Conservation (phyloP, 2,113 vertebrate genomes). For the Pongo abelii region DNA sequence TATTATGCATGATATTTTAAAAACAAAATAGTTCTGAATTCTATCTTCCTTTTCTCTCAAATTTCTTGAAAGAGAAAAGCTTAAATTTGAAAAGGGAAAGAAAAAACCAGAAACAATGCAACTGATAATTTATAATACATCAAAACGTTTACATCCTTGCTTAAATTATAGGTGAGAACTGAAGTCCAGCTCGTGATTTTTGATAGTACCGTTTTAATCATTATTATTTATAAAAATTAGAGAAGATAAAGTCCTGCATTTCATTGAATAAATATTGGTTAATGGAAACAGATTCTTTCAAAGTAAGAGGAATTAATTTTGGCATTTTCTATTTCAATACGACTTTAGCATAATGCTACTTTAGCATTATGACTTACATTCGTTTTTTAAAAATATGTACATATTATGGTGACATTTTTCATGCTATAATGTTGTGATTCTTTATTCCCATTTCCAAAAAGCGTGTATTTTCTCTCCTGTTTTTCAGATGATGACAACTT, state of each 20-base stretch:
- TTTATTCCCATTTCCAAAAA: constrained; percentile 51
- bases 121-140: constrained; percentile 59
- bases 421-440: background rate
- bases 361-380: constrained; percentile 49
- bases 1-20: constrained; percentile 62
- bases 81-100: constrained; percentile 70
- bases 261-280: constrained; percentile 71
- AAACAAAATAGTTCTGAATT: constrained; percentile 71
- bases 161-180: constrained; percentile 50
- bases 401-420: constrained; percentile 27
- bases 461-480: background rate
- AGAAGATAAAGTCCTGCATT: constrained; percentile 78
- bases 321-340: constrained; percentile 76
- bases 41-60: constrained; percentile 57
- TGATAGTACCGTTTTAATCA: constrained; percentile 53
- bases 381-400: constrained; percentile 50
- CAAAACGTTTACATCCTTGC: constrained; percentile 36
- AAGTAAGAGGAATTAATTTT: constrained; percentile 84
- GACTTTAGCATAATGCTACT: background rate
- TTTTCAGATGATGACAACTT: background rate
- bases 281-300: constrained; percentile 79
- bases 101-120: constrained; percentile 56
- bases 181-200: constrained; percentile 35
- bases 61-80: constrained; percentile 68
- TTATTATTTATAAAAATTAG: constrained; percentile 78